A percentile compares a stretch with the other conserved stretches of the same genome.
Conservation (phyloP, 1,140 invertebrate species). For the Diachasma alloeum region DNA sequence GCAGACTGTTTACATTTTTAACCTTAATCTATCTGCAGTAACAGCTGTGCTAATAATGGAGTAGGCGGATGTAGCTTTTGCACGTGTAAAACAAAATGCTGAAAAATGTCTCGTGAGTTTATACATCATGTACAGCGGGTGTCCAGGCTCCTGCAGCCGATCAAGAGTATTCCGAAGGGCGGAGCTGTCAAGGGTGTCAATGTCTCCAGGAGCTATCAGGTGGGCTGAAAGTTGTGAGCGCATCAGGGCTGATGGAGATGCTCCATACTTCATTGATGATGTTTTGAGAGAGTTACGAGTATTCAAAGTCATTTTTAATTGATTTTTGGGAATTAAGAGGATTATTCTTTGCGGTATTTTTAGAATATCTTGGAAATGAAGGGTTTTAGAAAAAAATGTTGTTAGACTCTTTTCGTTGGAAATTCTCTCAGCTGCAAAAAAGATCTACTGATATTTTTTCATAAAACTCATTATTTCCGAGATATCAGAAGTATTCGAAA, state of each 20-base stretch:
- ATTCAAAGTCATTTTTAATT: no score
- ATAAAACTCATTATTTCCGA: no score
- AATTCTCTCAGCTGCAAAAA: no score
- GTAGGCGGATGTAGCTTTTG: not conserved
- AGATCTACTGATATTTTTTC: no score
- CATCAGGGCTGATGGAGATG: not conserved
- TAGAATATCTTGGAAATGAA: no score
- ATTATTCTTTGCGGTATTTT: no score
- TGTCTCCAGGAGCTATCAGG: conserved; percentile 73
- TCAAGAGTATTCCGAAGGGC: conserved; percentile 67
- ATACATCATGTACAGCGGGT: conserved; percentile 58
- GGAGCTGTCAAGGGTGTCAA: conserved; percentile 66
- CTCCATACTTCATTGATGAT: not conserved
- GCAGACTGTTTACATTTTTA: not conserved
- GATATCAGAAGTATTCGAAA: no score
- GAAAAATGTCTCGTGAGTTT: conserved; percentile 4
- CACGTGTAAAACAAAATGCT: not conserved
- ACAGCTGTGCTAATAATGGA: not conserved
- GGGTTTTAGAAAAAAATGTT: no score
- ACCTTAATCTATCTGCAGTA: not conserved
- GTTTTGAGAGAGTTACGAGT: not conserved
- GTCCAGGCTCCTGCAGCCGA: conserved; percentile 71
- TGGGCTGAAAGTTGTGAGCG: conserved; percentile 45
- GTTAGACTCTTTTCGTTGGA: no score
- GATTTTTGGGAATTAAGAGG: no score